Percentiles rank a stretch among this genome's conserved stretches.
phyloP scores from a whole-genome alignment of 2,113 vertebrate species.

The Paramisgurnus dabryanus region DNA sequence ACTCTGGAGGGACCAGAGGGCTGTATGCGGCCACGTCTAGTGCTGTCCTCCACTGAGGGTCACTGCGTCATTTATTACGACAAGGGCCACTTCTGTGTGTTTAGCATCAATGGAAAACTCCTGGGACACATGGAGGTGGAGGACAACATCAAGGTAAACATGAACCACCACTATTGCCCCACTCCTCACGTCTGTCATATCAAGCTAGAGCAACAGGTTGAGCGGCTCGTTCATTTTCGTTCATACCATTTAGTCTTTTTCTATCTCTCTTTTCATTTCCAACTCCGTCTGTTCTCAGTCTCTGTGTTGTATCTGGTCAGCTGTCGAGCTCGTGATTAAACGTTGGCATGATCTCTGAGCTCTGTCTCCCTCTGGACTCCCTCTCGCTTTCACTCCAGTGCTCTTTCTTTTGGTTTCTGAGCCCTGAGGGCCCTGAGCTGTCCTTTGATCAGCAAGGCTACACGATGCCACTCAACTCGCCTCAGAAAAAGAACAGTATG shows the following conservation, averaged over 20 bases:
- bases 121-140: conserved; percentile 85
- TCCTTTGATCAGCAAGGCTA: conserved; percentile 52
- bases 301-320: conserved; percentile 74
- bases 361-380: conserved; percentile 47
- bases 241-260: neutral
- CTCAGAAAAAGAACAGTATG: conserved; percentile 9
- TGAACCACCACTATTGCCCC: neutral
- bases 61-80: conserved; percentile 95
- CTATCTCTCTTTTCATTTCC: neutral
- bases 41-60: conserved; percentile 91
- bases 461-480: conserved; percentile 41
- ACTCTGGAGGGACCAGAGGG: conserved; percentile 85
- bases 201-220: neutral
- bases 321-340: conserved; percentile 78
- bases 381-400: conserved; percentile 28
- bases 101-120: conserved; percentile 93
- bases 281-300: conserved; percentile 57
- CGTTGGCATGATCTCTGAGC: conserved; percentile 58
- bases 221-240: neutral
- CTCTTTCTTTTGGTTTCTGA: conserved; percentile 41
- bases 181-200: neutral
- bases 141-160: conserved; percentile 85
- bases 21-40: conserved; percentile 84
- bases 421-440: conserved; percentile 42
- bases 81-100: conserved; percentile 88